Base-by-base conservation (phyloP, 1,140 invertebrate species). In the Rhyacophila brunnea region DNA sequence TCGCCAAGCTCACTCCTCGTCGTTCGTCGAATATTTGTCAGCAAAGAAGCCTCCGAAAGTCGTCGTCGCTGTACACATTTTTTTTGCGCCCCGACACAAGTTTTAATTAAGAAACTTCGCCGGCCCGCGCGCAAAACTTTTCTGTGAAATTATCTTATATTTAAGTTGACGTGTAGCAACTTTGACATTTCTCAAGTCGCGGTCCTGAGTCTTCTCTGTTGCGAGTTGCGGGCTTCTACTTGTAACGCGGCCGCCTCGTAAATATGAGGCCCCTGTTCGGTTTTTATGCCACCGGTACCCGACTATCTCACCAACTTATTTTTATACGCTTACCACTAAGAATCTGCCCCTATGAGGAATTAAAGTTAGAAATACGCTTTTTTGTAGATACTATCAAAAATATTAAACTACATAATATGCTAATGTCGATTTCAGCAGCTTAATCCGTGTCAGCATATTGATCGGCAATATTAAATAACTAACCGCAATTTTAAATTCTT, bases 41-140 rank as follows among this genome's bases (percentile, higher is more conserved):
- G 15, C n/a, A 40, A 15, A 13, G 38, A 13, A n/a, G 43, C 13
- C 43, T 15, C 32, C 23, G 19, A 36, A 17, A 23, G 10, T 49
- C 50, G 23, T 28, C 50, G 23, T 28, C 23, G 23, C 23, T 9
- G 58, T 45, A 60, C 58, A 55, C 51, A n/a, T 60, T 60, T 60
- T 60, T 60, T 54, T 54, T 28, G 23, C 42, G 47, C 59, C 43
- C 42, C 35, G 40, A 47, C 53, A 56, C 59, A 61, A 61, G 59
- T 61, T 61, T 61, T 61, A 61, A 61, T 61, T 61, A 61, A 61
- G 59, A 61, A 61, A 61, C 59, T 61, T 61, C 38, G 20, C 14
- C 44, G 32, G 11, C 38, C 19, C 9, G 35, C 47, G 42, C 35
- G 23, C 15, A 23, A n/a, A 38, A 56, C 20, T 44, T 56, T 40